These are phyloP conservation scores for Marmota monax DNA, from an alignment of 2,113 vertebrate genomes.

Conservation along the genomic window DNA sequence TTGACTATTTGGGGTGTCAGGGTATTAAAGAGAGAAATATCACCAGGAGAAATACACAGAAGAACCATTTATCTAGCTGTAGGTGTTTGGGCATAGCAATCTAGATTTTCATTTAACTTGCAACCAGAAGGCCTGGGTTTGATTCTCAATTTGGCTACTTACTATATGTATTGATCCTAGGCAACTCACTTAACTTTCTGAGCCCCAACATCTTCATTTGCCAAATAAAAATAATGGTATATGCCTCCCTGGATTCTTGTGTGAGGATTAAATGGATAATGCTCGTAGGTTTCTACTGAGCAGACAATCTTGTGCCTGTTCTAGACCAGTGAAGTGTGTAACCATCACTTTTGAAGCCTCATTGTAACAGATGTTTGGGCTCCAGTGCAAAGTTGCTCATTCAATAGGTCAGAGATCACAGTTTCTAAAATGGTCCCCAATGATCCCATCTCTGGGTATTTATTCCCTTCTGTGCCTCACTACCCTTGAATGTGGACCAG, in stretches of 20 bases:
- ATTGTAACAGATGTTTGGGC: not conserved
- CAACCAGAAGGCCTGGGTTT: not conserved
- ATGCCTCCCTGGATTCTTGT: not conserved
- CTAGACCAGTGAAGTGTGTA: not conserved
- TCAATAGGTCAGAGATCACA: not conserved
- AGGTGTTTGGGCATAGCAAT: not conserved
- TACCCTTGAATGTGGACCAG: not conserved
- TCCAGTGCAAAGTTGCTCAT: not conserved
- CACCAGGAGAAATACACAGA: not conserved
- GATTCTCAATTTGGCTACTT: not conserved
- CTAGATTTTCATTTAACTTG: not conserved
- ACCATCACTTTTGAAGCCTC: not conserved
- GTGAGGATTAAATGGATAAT: not conserved
- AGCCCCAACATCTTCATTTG: not conserved
- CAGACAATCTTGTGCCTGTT: not conserved
- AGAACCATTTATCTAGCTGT: not conserved
- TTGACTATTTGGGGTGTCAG: constrained; percentile 39
- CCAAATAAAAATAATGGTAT: not conserved
- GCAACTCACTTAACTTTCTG: not conserved
- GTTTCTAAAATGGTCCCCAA: not conserved
- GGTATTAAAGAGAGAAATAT: not conserved
- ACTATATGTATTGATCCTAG: not conserved
- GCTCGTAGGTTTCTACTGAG: not conserved
- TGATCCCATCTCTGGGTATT: not conserved
- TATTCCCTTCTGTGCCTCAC: not conserved